Base-by-base conservation (phyloP, 1,140 invertebrate species). In the Heliconius hermathena region DNA sequence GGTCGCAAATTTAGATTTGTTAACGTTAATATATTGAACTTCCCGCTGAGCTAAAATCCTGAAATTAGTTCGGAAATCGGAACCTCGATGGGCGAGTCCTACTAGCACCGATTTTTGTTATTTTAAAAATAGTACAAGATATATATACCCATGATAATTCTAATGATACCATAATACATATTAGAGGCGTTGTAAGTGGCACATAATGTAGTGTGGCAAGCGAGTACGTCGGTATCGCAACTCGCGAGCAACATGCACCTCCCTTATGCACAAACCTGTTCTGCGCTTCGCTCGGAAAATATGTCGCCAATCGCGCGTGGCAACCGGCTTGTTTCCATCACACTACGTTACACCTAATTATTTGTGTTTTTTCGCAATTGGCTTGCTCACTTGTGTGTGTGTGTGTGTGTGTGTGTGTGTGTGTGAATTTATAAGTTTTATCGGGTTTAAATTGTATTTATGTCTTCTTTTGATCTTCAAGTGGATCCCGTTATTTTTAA, bases 291-390 rank as follows among this genome's bases (percentile, higher is more conserved):
- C 85, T 84, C 85, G 88, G 89, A 85, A 91, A 92, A 94, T 91
- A 90, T 94, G 91, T 92, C 90, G 89, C 86, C 85, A 85, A 84
- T 89, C 87, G 89, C 89, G 91, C 88, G 90, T 91, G 87, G 88
- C 85, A 82, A 86, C 87, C 84, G 84, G 85, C 88, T 89, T 83
- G 89, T 87, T 90, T 87, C 84, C 86, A 87, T 89, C 85, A 85
- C 85, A 87, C 82, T 84, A 90, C 85, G 81, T 90, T 93, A 89
- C 84, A 84, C 81, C 85, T 80, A 86, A 86, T 87, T 87, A 88
- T 91, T 88, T 86, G 79, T 87, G 85, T 88, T 88, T 88, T 71
- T 90, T 89, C 80, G 82, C 85, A 85, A 89, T 87, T 80, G 78
- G 70, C 79, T 72, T 83, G 71, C 82, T 74, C 82, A 74, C 80